phyloP scores from a whole-genome alignment of 1,140 invertebrate genomes.

The Scaptomyza hsui region DNA sequence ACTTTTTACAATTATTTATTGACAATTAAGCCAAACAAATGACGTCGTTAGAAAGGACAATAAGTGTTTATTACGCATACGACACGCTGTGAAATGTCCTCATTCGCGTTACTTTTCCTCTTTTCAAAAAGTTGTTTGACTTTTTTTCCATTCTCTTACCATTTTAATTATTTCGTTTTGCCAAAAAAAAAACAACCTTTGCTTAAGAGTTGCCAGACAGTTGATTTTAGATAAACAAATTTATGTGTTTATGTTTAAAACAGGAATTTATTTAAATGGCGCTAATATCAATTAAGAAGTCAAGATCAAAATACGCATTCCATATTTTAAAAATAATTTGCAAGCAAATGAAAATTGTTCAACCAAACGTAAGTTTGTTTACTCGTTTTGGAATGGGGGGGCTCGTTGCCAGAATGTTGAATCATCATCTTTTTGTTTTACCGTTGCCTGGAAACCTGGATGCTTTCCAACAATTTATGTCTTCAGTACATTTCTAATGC shows the following conservation, averaged over 20 bases:
- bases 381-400: constrained; percentile 20
- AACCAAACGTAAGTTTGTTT: constrained; percentile 32
- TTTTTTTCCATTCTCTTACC: background rate
- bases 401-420: constrained; percentile 28
- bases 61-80: constrained; percentile 65
- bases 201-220: background rate
- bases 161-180: too few species aligned
- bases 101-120: background rate
- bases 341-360: constrained; percentile 28
- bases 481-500: too few species aligned
- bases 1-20: constrained; percentile 68
- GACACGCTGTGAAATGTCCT: constrained; percentile 37
- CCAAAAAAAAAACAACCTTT: too few species aligned
- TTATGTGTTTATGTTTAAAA: background rate
- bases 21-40: constrained; percentile 76
- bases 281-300: background rate
- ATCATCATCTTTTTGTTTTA: background rate
- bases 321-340: constrained; percentile 36
- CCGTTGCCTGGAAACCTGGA: background rate
- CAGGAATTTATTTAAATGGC: too few species aligned
- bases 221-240: background rate
- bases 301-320: constrained; percentile 5
- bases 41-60: constrained; percentile 57
- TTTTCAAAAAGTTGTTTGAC: too few species aligned
- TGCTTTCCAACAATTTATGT: constrained; percentile 1